Conservation (phyloP, 1,140 invertebrate species). For the Calosoma granatense region DNA sequence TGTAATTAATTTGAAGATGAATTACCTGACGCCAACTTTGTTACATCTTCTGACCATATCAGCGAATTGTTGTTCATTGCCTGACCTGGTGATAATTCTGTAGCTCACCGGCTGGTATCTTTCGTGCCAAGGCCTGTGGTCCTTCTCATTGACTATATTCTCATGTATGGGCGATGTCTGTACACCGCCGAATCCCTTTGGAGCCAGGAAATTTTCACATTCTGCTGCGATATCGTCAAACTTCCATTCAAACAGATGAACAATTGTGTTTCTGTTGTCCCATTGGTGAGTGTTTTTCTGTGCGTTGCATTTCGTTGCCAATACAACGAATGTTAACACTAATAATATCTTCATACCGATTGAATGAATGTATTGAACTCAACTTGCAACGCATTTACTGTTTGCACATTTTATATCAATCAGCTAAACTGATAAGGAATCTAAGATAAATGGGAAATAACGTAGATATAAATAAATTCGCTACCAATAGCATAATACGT, state of each 20-base stretch:
- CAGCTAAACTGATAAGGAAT: no score
- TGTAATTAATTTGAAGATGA: no score
- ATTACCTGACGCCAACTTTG: conserved; percentile 54
- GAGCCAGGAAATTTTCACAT: conserved; percentile 70
- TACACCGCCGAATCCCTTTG: conserved; percentile 66
- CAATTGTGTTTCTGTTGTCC: conserved; percentile 44
- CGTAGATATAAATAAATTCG: no score
- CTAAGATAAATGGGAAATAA: no score
- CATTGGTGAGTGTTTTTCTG: conserved; percentile 32
- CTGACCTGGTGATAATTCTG: conserved; percentile 63
- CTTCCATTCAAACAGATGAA: conserved; percentile 78
- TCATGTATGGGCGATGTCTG: conserved; percentile 55
- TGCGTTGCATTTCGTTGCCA: no score
- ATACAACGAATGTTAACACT: no score
- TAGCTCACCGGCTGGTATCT: conserved; percentile 87
- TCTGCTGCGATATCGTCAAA: conserved; percentile 71
- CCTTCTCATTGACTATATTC: conserved; percentile 35
- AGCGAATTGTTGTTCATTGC: conserved; percentile 54
- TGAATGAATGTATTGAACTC: no score
- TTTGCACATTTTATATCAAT: no score
- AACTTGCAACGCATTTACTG: no score
- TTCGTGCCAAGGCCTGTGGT: conserved; percentile 65
- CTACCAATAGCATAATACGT: no score
- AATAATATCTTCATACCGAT: no score
- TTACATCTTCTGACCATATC: conserved; percentile 68